Percentiles rank a stretch among this genome's conserved stretches.
Evolutionary conservation across 2,888 invertebrate species (phyloP).

Genomic region (Phyllotreta cruciferae): DNA sequence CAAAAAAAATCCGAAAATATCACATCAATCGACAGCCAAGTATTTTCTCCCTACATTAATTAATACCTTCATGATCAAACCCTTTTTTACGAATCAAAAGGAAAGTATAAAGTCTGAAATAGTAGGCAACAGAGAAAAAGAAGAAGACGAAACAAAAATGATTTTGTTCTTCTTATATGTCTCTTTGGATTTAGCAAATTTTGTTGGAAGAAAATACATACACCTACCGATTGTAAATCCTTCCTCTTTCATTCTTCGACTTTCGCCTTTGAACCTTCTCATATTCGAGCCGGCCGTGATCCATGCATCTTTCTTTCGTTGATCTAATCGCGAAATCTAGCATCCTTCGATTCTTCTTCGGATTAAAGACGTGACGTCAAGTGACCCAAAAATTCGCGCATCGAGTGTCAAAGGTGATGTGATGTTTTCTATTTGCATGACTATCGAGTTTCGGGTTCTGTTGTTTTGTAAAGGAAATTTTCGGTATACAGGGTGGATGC

Average conservation of each 20-base stretch:
- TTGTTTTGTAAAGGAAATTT: conserved; percentile 2
- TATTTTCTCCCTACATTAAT: too few species aligned
- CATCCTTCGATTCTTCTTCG: conserved; percentile 9
- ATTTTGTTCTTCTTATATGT: too few species aligned
- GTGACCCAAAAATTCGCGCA: conserved; percentile 38
- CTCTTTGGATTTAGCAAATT: too few species aligned
- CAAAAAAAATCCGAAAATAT: conserved; percentile 34
- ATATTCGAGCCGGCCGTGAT: conserved; percentile 1
- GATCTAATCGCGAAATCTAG: conserved; percentile 13
- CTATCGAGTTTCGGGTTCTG: conserved; percentile 37
- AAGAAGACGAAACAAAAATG: too few species aligned
- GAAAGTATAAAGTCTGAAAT: too few species aligned
- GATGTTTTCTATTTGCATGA: conserved; percentile 44
- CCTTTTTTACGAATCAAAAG: too few species aligned
- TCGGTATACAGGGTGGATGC: not conserved
- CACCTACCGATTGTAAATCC: too few species aligned
- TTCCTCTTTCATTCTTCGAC: too few species aligned
- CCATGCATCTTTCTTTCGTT: conserved; percentile 6
- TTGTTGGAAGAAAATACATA: too few species aligned
- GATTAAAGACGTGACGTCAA: conserved; percentile 35
- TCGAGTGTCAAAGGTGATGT: conserved; percentile 44
- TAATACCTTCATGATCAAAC: too few species aligned
- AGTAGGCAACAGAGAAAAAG: too few species aligned
- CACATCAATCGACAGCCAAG: conserved; percentile 22
- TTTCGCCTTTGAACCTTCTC: too few species aligned